Evolutionary conservation across 2,797 vertebrate genomes (phyloP).

Genomic region (Gila robusta): DNA sequence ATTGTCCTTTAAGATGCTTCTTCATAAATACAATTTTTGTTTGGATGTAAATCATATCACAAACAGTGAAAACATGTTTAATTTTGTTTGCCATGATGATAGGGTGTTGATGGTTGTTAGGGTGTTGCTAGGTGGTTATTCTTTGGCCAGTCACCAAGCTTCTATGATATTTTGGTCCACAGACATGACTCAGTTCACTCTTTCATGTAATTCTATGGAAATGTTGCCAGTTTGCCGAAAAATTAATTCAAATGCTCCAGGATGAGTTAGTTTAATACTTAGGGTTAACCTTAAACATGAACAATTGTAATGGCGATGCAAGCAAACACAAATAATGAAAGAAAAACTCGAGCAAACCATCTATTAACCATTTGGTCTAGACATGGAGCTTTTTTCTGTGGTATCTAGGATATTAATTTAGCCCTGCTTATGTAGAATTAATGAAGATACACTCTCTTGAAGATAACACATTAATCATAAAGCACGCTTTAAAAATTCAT

Average conservation of each 20-base stretch:
- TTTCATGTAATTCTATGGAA: background rate
- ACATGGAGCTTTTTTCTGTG: background rate
- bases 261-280: background rate
- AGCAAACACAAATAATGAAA: conserved; percentile 9
- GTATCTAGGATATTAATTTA: conserved; percentile 8
- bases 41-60: background rate
- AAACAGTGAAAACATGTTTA: background rate
- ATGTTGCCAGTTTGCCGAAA: background rate
- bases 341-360: background rate
- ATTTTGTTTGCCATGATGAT: background rate
- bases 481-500: conserved; percentile 9
- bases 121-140: background rate
- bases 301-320: background rate
- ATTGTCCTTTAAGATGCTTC: background rate
- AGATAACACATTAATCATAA: conserved; percentile 43
- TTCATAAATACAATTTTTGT: background rate
- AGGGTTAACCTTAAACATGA: background rate
- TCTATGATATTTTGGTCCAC: background rate
- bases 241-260: too few relatives aligned
- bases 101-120: background rate
- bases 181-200: background rate
- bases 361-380: conserved; percentile 3
- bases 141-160: background rate
- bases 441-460: conserved; percentile 22
- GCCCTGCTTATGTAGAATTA: conserved; percentile 20